Percentiles rank a stretch among this genome's conserved stretches.
These are phyloP conservation scores for Drosophila albomicans DNA, from an alignment of 1,140 invertebrate genomes.

Conservation along the genomic window DNA sequence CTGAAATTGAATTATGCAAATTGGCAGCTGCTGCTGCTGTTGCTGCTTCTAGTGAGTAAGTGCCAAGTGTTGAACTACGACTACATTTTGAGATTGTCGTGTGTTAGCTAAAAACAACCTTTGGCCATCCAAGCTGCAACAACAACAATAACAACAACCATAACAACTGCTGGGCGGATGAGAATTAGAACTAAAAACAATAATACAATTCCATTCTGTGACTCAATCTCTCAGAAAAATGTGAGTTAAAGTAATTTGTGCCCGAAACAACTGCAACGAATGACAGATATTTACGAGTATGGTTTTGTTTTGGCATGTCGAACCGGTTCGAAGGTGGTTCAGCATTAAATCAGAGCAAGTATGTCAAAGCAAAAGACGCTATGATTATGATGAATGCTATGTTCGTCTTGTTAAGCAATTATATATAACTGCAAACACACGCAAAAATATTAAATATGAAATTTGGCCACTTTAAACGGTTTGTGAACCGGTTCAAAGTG, in stretches of 20 bases:
- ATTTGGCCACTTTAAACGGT: too few relatives aligned
- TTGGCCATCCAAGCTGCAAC: constrained; percentile 2
- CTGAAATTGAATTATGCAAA: constrained; percentile 66
- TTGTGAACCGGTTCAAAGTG: too few relatives aligned
- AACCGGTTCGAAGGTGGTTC: constrained; percentile 7
- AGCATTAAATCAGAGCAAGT: not conserved
- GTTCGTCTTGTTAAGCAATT: too few relatives aligned
- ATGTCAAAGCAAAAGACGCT: not conserved
- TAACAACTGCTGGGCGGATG: not conserved
- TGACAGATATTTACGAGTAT: constrained; percentile 6
- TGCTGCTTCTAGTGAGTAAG: constrained; percentile 23
- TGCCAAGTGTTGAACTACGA: constrained; percentile 8
- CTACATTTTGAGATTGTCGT: not conserved
- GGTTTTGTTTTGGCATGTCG: not conserved
- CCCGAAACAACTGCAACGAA: not conserved
- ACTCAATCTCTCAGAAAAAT: constrained; percentile 17
- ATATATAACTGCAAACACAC: too few relatives aligned
- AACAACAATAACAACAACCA: constrained; percentile 12
- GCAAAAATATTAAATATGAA: too few relatives aligned
- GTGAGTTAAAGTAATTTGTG: constrained; percentile 6
- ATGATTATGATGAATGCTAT: too few relatives aligned
- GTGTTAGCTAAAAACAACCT: constrained; percentile 9
- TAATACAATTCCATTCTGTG: constrained; percentile 4
- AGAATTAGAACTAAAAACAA: not conserved
- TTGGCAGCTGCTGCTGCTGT: constrained; percentile 11